Evolutionary conservation across 1,140 invertebrate species (phyloP), one percentile per base, ranked within the genome.

Genomic region (Tetramorium alpestre): DNA sequence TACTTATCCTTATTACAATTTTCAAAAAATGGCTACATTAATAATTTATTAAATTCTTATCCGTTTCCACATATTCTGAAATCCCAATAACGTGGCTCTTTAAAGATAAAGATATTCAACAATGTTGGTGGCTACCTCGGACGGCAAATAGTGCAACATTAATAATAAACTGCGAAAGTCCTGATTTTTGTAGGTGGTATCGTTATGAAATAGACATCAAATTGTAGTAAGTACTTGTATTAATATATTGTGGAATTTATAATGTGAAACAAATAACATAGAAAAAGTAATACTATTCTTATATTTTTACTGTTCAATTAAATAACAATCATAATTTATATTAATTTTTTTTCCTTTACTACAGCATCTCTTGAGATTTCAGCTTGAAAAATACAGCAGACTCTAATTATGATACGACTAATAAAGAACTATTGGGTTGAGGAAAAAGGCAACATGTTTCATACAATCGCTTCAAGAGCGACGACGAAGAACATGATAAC

Each of bases 331-430:
- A 33, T 33, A 33, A 33, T 33, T 33, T 2, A 33, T 33, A 33
- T 33, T 33, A 33, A 33, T 33, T 33, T 33, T 33, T 33, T 56
- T 73, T 38, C 22, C 6, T 38, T 33, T 33, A 4, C 3, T 56
- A 8, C 6, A 73, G 49, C 4, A n/a, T 73, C 70, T 73, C 16
- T 73, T 73, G 28, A 54, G 2, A 22, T 22, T 22, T 73, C 70
- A 73, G 70, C 70, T 25, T 28, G 70, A 73, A 41, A 4, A 25
- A 6, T 73, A 49, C 49, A 56, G 18, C 70, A n/a, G 69, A 72
- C 8, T 8, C 69, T 1, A 51, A 28, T 33, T 72, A 72, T 49
- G 2, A 18, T 1, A 72, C 70, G 6, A 73, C 49, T 13, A 49
- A 73, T 10, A 49, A 73, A 0, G 49, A 73, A 73, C 25, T 8